Conservation (phyloP, 2,113 vertebrate species). For the Riparia riparia region DNA sequence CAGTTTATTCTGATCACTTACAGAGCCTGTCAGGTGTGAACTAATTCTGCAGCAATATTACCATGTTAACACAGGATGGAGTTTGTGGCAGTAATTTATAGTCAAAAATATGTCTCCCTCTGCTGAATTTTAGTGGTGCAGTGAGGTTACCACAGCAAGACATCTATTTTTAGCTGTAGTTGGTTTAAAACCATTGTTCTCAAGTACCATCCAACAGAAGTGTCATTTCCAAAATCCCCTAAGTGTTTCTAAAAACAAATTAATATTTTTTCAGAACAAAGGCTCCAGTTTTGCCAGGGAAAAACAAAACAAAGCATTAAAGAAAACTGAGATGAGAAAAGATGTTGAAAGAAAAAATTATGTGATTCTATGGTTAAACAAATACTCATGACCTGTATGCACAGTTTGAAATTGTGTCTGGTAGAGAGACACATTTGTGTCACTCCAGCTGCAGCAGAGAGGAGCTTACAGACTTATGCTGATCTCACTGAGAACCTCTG, state of each 20-base stretch:
- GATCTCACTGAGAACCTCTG: background rate
- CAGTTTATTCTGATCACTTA: background rate
- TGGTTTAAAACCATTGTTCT: background rate
- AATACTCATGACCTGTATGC: background rate
- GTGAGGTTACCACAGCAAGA: background rate
- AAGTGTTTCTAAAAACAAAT: background rate
- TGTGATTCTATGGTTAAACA: background rate
- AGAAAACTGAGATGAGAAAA: background rate
- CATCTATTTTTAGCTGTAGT: background rate
- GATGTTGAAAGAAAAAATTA: background rate
- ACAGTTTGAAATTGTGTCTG: background rate
- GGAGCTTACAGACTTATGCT: background rate
- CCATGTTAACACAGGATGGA: background rate
- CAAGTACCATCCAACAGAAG: background rate
- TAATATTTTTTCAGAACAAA: background rate
- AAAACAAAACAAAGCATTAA: background rate
- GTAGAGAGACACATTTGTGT: background rate
- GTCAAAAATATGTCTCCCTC: background rate
- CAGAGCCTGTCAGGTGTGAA: background rate
- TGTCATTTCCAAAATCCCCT: background rate
- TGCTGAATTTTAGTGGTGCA: background rate
- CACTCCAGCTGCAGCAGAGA: background rate
- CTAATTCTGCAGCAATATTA: background rate
- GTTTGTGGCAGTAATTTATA: background rate
- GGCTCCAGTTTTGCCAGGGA: background rate